Conservation (phyloP, 2,888 invertebrate genomes). For the Sussaba pulchella region DNA sequence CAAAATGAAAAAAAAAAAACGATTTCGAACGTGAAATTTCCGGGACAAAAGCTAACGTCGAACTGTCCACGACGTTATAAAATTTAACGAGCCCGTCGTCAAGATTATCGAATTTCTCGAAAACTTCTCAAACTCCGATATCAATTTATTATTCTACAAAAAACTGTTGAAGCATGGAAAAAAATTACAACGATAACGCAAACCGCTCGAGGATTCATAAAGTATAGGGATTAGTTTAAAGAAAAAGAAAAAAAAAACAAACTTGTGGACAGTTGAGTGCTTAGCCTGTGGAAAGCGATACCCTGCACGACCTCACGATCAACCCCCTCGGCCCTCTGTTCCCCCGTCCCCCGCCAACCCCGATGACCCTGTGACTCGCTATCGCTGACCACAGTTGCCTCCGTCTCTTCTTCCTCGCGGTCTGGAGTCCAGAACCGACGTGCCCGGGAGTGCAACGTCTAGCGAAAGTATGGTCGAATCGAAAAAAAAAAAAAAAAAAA, state of each 20-base stretch:
- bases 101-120: not conserved
- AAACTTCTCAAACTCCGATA: not conserved
- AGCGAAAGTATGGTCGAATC: slow-evolving; percentile 1
- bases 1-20: too few relatives aligned
- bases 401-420: not conserved
- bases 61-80: too few relatives aligned
- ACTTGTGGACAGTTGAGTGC: slow-evolving; percentile 47
- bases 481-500: slow-evolving; percentile 14
- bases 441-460: not conserved
- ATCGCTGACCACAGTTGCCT: slow-evolving; percentile 41
- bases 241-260: slow-evolving; percentile 1
- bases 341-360: not conserved
- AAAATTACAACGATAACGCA: not conserved
- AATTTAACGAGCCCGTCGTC: too few relatives aligned
- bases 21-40: not conserved
- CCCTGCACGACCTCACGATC: slow-evolving; percentile 39
- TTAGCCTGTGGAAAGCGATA: slow-evolving; percentile 39
- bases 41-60: not conserved
- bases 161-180: slow-evolving; percentile 17
- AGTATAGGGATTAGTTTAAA: slow-evolving; percentile 2
- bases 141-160: slow-evolving; percentile 1
- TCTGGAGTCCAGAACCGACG: slow-evolving; percentile 26
- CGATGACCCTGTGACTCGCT: slow-evolving; percentile 3
- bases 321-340: too few relatives aligned
- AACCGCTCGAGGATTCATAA: not conserved